These are phyloP conservation scores for Leptinotarsa juncta DNA, from an alignment of 2,888 invertebrate species.

Conservation along the genomic window DNA sequence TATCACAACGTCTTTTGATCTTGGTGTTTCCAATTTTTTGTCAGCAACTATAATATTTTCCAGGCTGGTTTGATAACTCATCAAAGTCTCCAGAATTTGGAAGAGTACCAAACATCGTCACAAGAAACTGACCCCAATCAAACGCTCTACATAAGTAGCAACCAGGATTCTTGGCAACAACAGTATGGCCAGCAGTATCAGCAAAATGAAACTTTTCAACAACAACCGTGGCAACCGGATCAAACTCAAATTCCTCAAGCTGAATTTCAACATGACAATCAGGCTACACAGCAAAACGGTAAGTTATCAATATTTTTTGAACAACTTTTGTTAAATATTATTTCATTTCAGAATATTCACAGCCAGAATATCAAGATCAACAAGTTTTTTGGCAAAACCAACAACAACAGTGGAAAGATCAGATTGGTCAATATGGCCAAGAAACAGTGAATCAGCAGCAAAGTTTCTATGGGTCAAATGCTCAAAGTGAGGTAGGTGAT, in stretches of 20 bases:
- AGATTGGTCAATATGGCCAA: slow-evolving; percentile 56
- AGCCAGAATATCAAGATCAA: slow-evolving; percentile 54
- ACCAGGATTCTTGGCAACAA: slow-evolving; percentile 52
- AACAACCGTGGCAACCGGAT: slow-evolving; percentile 50
- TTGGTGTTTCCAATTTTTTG: too few species aligned
- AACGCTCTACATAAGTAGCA: slow-evolving; percentile 42
- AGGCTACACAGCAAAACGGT: slow-evolving; percentile 41
- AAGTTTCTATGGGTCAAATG: slow-evolving; percentile 59
- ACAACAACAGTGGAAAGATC: slow-evolving; percentile 52
- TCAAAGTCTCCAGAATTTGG: slow-evolving; percentile 45
- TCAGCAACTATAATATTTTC: slow-evolving; percentile 35
- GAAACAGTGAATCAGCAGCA: slow-evolving; percentile 53
- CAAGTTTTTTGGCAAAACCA: slow-evolving; percentile 56
- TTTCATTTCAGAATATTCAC: slow-evolving; percentile 35
- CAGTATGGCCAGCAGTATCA: slow-evolving; percentile 55
- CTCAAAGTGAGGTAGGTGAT: slow-evolving; percentile 61
- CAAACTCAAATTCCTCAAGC: slow-evolving; percentile 51
- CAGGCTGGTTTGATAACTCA: slow-evolving; percentile 62
- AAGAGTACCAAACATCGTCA: slow-evolving; percentile 19
- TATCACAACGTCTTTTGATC: too few species aligned
- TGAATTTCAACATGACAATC: slow-evolving; percentile 47
- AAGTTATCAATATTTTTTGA: slow-evolving; percentile 44
- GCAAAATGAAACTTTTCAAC: slow-evolving; percentile 38
- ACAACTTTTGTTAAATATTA: slow-evolving; percentile 43
- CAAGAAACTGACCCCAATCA: slow-evolving; percentile 40